Evolutionary conservation across 2,113 vertebrate genomes (phyloP).

Genomic region (Thryonomys swinderianus): DNA sequence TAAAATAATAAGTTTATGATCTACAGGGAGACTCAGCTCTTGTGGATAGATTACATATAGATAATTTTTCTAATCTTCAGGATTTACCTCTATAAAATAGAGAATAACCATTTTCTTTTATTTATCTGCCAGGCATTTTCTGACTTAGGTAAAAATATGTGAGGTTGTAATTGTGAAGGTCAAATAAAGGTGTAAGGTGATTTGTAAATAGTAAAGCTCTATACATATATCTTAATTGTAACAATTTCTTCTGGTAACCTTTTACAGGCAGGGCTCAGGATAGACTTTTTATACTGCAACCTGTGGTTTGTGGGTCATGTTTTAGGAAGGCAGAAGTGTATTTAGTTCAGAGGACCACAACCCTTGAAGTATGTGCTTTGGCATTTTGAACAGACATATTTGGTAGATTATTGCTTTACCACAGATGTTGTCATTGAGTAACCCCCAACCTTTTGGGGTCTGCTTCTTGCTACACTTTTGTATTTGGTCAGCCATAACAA

Average conservation of each 20-base stretch:
- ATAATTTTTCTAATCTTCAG: conserved; percentile 36
- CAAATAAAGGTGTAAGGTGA: conserved; percentile 20
- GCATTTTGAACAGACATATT: conserved; percentile 66
- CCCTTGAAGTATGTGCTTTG: conserved; percentile 52
- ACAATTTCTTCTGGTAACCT: conserved; percentile 38
- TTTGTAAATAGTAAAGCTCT: conserved; percentile 47
- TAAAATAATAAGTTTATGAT: conserved; percentile 18
- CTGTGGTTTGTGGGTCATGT: conserved; percentile 72
- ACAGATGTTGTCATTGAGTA: conserved; percentile 53
- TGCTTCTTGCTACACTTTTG: conserved; percentile 14
- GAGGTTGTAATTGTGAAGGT: conserved; percentile 22
- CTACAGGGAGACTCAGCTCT: neutral
- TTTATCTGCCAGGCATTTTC: conserved; percentile 30
- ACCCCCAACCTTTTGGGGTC: conserved; percentile 55
- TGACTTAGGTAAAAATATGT: conserved; percentile 22
- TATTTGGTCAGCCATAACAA: neutral
- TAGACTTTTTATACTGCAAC: conserved; percentile 50
- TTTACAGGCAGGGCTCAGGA: conserved; percentile 40
- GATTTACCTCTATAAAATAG: conserved; percentile 31
- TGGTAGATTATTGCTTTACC: conserved; percentile 62
- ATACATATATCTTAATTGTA: conserved; percentile 30
- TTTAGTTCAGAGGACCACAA: conserved; percentile 50
- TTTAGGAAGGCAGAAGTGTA: conserved; percentile 67
- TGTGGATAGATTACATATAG: neutral
- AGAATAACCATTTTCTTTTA: neutral